These are phyloP conservation scores for Lottia scabra DNA, from an alignment of 2,888 invertebrate genomes.

Conservation along the genomic window DNA sequence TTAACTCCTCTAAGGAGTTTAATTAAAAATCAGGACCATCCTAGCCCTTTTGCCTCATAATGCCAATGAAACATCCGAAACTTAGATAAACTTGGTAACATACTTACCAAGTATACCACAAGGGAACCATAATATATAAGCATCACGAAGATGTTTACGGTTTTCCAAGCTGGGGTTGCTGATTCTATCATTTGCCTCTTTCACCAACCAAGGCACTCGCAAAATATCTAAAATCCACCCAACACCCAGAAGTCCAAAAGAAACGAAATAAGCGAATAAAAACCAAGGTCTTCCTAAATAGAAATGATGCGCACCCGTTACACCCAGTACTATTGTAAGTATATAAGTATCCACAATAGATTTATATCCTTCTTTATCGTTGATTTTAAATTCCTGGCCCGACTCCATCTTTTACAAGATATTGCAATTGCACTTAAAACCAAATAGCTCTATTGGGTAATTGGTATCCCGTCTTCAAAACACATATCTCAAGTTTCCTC, in stretches of 20 bases:
- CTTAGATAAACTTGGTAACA: not conserved
- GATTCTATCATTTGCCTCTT: constrained; percentile 28
- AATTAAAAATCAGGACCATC: too few relatives aligned
- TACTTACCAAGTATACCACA: constrained; percentile 9
- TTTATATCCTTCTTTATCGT: constrained; percentile 7
- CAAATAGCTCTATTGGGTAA: too few relatives aligned
- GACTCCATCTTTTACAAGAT: too few relatives aligned
- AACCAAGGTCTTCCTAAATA: constrained; percentile 38
- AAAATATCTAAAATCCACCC: constrained; percentile 46
- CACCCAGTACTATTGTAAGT: constrained; percentile 30
- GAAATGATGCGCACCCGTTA: constrained; percentile 45
- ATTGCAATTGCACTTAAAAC: too few relatives aligned
- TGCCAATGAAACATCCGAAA: too few relatives aligned
- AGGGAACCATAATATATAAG: constrained; percentile 35
- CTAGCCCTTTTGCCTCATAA: too few relatives aligned
- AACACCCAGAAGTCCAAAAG: constrained; percentile 40
- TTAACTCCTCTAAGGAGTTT: too few relatives aligned
- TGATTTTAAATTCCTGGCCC: too few relatives aligned
- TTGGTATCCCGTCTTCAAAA: too few relatives aligned
- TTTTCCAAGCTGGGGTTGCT: constrained; percentile 11
- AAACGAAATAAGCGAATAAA: constrained; percentile 45
- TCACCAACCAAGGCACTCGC: constrained; percentile 44
- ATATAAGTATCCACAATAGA: constrained; percentile 37
- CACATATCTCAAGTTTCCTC: too few relatives aligned
- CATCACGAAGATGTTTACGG: constrained; percentile 14